phyloP scores from a whole-genome alignment of 2,797 vertebrate genomes.

The Miopithecus talapoin region DNA sequence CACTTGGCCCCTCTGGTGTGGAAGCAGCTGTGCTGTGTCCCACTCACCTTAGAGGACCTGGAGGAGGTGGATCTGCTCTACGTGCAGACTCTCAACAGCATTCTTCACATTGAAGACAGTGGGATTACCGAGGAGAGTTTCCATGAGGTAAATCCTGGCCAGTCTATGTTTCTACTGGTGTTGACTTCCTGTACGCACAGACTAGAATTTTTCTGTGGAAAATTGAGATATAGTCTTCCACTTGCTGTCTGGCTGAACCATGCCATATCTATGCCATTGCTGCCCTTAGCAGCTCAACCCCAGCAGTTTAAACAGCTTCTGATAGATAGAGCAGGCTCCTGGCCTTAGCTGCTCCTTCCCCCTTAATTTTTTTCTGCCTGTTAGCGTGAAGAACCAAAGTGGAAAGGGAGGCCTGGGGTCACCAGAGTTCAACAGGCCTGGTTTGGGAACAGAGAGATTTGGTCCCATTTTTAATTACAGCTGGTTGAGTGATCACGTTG shows the following conservation, averaged over 20 bases:
- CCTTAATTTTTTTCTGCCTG: neutral
- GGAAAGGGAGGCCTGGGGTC: neutral
- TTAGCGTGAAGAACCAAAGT: neutral
- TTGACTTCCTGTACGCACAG: neutral
- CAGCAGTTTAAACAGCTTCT: neutral
- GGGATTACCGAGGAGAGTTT: constrained; percentile 91
- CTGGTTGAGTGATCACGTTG: neutral
- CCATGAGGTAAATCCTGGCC: constrained; percentile 84
- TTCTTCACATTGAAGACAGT: constrained; percentile 94
- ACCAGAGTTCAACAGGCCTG: neutral
- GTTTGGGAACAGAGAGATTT: neutral
- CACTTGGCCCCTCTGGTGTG: constrained; percentile 90
- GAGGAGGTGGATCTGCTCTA: constrained; percentile 92
- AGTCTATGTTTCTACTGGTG: neutral
- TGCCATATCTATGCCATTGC: neutral
- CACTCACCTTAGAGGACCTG: constrained; percentile 89
- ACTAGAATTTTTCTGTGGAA: neutral
- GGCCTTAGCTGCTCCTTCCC: neutral
- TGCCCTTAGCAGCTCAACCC: neutral
- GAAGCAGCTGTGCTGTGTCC: constrained; percentile 92
- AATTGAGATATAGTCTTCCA: neutral
- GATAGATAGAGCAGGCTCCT: neutral
- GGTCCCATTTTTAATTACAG: neutral
- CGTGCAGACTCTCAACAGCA: constrained; percentile 91
- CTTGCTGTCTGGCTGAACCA: neutral